Percentiles rank a stretch among this genome's conserved stretches.
These are phyloP conservation scores for Pammene fasciana DNA, from an alignment of 2,888 invertebrate species.

Conservation along the genomic window DNA sequence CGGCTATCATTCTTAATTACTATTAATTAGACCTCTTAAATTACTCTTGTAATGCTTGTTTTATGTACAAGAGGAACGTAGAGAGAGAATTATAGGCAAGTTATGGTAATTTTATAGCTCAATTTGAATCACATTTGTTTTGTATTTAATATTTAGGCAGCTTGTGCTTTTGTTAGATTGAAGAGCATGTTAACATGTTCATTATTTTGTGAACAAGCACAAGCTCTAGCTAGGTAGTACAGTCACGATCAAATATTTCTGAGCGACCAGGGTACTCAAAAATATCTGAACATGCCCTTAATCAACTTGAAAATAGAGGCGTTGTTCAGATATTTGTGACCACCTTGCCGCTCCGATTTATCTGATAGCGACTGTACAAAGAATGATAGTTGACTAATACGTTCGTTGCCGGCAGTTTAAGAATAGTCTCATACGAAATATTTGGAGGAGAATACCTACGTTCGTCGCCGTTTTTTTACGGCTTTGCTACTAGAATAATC, in stretches of 20 bases:
- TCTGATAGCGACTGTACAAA: too few relatives aligned
- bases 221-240: too few relatives aligned
- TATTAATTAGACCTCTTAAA: conserved; percentile 23
- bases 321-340: too few relatives aligned
- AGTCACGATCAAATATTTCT: too few relatives aligned
- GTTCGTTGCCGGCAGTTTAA: too few relatives aligned
- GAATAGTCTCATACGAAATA: too few relatives aligned
- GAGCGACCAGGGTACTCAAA: too few relatives aligned
- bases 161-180: background rate
- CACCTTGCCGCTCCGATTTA: too few relatives aligned
- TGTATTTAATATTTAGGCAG: background rate
- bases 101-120: conserved; percentile 23
- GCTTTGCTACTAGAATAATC: background rate
- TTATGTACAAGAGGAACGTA: conserved; percentile 8
- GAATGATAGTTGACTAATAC: too few relatives aligned
- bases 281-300: too few relatives aligned
- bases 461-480: background rate
- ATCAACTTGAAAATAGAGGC: too few relatives aligned
- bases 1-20: conserved; percentile 28
- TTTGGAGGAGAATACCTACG: too few relatives aligned
- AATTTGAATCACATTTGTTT: conserved; percentile 1
- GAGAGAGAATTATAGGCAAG: conserved; percentile 8
- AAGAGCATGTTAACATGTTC: background rate
- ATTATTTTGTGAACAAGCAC: background rate
- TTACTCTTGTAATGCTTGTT: conserved; percentile 2